Percentiles rank a stretch among this genome's conserved stretches.
Conservation (phyloP, 2,797 vertebrate species). For the Poeciliopsis infans region DNA sequence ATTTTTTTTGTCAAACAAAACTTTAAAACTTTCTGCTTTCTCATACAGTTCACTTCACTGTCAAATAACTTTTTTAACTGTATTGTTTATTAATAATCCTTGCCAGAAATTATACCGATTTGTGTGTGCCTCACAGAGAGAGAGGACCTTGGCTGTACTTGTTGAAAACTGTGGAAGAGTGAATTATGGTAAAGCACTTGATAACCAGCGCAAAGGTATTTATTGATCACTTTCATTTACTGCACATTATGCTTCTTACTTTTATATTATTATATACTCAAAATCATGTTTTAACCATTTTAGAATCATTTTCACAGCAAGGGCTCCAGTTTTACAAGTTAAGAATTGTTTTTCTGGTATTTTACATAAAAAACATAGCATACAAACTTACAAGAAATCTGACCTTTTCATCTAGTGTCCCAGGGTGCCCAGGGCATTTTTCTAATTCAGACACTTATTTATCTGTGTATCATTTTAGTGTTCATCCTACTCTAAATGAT, state of each 20-base stretch:
- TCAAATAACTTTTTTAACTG: neutral
- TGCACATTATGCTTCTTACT: neutral
- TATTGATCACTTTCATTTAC: neutral
- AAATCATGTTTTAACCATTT: neutral
- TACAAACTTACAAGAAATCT: neutral
- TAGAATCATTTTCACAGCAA: neutral
- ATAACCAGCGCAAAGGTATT: slow-evolving; percentile 91
- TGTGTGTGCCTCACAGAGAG: slow-evolving; percentile 74
- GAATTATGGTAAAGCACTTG: slow-evolving; percentile 88
- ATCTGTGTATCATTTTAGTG: neutral
- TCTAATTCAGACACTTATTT: neutral
- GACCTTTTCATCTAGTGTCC: neutral
- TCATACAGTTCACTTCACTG: neutral
- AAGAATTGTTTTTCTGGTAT: neutral
- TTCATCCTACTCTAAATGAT: neutral
- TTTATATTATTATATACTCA: neutral
- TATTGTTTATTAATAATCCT: neutral
- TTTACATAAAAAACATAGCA: neutral
- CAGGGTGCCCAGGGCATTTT: neutral
- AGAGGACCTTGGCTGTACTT: slow-evolving; percentile 84
- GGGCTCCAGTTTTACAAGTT: neutral
- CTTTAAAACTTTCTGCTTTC: neutral
- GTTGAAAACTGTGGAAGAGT: slow-evolving; percentile 94
- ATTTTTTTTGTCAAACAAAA: neutral
- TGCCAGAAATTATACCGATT: neutral